Percentiles rank a stretch among this genome's conserved stretches.
These are phyloP conservation scores for Chiloscyllium plagiosum DNA, from an alignment of 2,113 vertebrate species.

Conservation along the genomic window DNA sequence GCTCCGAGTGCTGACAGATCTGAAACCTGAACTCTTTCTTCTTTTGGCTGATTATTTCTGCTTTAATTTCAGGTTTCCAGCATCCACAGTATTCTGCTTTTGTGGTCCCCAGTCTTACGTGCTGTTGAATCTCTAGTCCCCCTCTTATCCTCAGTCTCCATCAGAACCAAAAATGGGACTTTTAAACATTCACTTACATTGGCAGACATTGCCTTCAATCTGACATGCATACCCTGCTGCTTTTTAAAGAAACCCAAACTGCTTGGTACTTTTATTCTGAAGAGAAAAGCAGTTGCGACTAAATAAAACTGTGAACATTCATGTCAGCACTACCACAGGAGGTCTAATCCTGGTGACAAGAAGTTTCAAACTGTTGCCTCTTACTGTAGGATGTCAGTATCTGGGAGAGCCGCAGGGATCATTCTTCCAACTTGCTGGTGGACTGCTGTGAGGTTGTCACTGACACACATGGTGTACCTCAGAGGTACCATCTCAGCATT, in stretches of 20 bases:
- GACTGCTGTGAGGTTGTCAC: conserved; percentile 55
- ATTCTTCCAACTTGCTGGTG: conserved; percentile 52
- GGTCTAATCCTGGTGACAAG: not conserved
- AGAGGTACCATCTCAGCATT: conserved; percentile 57
- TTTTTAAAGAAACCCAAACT: not conserved
- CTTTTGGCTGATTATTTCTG: not conserved
- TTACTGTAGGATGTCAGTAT: conserved; percentile 15
- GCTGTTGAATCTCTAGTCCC: not conserved
- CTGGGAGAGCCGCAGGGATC: not conserved
- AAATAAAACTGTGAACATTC: not conserved
- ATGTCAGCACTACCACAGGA: not conserved
- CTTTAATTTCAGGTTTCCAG: not conserved
- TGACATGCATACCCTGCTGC: not conserved
- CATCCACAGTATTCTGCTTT: not conserved
- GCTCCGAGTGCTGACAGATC: not conserved
- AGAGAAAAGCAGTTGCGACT: not conserved
- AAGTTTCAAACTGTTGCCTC: not conserved
- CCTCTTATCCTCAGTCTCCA: not conserved
- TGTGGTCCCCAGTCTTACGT: not conserved
- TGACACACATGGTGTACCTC: conserved; percentile 70
- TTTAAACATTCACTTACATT: not conserved
- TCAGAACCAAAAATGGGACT: not conserved
- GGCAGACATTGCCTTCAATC: too few species aligned
- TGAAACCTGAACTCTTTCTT: not conserved
- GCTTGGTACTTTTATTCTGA: not conserved